Percentiles rank a stretch among this genome's conserved stretches.
Evolutionary conservation across 2,113 vertebrate genomes (phyloP).

Genomic region (Tiliqua scincoides): DNA sequence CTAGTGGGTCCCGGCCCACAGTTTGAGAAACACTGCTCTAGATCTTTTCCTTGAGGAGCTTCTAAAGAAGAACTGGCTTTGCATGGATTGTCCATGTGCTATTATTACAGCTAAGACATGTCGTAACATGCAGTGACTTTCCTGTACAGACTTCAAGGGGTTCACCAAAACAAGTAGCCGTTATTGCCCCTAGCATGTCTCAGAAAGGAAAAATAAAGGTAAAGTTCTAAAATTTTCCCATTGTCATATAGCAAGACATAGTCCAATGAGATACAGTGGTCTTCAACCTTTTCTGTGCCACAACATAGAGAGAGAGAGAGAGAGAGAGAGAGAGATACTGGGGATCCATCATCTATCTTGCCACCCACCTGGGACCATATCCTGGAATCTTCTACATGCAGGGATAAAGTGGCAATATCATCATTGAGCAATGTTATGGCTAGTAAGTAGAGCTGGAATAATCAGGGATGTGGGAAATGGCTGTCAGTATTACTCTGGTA

Average conservation of each 20-base stretch:
- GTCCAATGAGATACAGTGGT: background rate
- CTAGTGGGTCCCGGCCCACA: too few species aligned
- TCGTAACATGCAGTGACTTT: background rate
- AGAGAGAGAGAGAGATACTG: too few species aligned
- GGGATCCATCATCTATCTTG: too few species aligned
- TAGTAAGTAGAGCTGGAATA: too few species aligned
- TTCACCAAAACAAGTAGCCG: background rate
- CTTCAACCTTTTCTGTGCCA: too few species aligned
- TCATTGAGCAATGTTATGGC: background rate
- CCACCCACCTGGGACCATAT: too few species aligned
- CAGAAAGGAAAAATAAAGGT: background rate
- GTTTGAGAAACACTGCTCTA: too few species aligned
- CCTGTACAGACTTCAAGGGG: background rate
- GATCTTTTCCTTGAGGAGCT: background rate
- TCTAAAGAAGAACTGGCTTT: background rate
- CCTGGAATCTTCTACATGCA: background rate
- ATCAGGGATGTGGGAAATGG: background rate
- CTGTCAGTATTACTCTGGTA: too few species aligned
- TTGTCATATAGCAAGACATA: background rate
- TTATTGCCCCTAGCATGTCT: background rate
- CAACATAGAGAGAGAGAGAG: too few species aligned
- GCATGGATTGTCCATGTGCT: background rate
- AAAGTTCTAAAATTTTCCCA: background rate
- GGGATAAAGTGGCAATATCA: too few species aligned
- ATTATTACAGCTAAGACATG: background rate